A percentile compares a stretch with the other conserved stretches of the same genome.
Evolutionary conservation across 2,797 vertebrate genomes (phyloP).

Genomic region (Rhabdomys pumilio): DNA sequence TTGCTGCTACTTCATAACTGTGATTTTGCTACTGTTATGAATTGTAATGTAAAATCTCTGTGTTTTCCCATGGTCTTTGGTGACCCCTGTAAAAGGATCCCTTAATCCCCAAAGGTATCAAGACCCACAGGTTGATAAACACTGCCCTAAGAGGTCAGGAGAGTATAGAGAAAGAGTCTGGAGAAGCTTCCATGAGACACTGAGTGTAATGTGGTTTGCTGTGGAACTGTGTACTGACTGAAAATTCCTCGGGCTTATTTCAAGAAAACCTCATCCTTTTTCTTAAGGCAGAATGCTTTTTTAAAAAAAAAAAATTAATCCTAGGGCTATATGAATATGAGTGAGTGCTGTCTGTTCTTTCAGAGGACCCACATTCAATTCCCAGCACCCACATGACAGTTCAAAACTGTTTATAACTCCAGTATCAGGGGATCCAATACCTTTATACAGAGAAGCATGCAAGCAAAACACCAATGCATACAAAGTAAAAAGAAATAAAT

Average conservation of each 20-base stretch:
- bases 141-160: not conserved
- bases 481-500: not conserved
- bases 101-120: not conserved
- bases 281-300: conserved; percentile 20
- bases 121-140: not conserved
- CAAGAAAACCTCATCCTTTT: not conserved
- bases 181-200: not conserved
- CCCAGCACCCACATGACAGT: not conserved
- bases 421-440: not conserved
- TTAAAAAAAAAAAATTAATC: not conserved
- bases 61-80: not conserved
- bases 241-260: conserved; percentile 11
- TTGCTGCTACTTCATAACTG: not conserved
- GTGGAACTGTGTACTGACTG: not conserved
- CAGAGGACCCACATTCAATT: not conserved
- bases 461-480: not conserved
- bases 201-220: not conserved
- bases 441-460: not conserved
- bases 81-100: not conserved
- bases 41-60: not conserved
- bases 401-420: not conserved
- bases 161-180: not conserved
- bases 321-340: not conserved
- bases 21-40: not conserved
- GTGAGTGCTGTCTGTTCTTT: not conserved